Evolutionary conservation across 2,797 vertebrate species (phyloP), one percentile per base, ranked within the genome.

Genomic region (Loriculus beryllinus): DNA sequence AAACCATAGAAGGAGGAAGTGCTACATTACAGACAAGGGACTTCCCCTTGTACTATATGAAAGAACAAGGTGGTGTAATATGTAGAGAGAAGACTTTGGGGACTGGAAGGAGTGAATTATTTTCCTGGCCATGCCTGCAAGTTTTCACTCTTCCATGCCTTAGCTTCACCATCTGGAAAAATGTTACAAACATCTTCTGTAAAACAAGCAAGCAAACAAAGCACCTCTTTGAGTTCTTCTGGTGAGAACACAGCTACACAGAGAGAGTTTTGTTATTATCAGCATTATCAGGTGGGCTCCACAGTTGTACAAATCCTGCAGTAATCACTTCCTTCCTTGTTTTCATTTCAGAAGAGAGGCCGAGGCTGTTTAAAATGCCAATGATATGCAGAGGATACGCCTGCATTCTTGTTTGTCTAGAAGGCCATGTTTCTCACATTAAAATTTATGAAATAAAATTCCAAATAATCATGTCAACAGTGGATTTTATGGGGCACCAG

Each of bases 321-420:
- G 93, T 91, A 96, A 93, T 93, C 80, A 63, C 79, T 95, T 94
- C 84, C 92, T 94, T 95, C 95, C 94, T 93, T 93, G 78, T 62
- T 95, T 82, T 88, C 78, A 62, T 93, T 94, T 92, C 77, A 79
- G 74, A 93, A 87, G 39, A 92, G 63, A 76, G 35, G 37, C 48
- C 0, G 1, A 88, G 37, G 37, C 80, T 93, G 49, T 79, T 97
- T 91, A 74, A 92, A 88, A 97, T 92, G 82, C 63, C 87, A 77
- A 3, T 67, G 67, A 81, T 88, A 94, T 81, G 70, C 79, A 93
- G 87, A 94, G 76, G 84, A 93, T 91, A 72, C 0, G 54, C 54
- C 59, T 94, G 92, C 96, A 96, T 95, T 94, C 89, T 86, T 96
- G 72, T 79, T 96, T 93, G 96, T 96, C 96, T 96, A 94, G 95